phyloP scores from a whole-genome alignment of 2,888 invertebrate genomes.

The Leptothorax acervorum region DNA sequence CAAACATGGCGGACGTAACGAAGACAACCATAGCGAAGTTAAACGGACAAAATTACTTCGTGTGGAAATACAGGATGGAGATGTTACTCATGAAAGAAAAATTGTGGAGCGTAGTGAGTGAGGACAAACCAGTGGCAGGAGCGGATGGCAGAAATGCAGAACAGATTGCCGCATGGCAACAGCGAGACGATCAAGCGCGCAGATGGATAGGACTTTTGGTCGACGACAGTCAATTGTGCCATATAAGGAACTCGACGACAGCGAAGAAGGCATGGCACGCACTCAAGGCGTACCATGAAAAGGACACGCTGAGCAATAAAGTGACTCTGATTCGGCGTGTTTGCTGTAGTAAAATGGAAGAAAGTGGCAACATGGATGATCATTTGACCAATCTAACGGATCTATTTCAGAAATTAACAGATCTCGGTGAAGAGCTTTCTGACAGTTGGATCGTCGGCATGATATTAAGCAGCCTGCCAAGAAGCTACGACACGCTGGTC shows the following conservation, averaged over 20 bases:
- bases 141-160: not conserved
- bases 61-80: not conserved
- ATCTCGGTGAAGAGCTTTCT: not conserved
- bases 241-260: not conserved
- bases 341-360: not conserved
- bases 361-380: not conserved
- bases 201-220: slow-evolving; percentile 5
- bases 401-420: not conserved
- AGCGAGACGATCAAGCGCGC: not conserved
- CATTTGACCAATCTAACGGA: not conserved
- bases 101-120: slow-evolving; percentile 1
- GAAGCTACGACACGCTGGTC: not conserved
- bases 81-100: slow-evolving; percentile 5
- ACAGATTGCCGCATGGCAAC: not conserved
- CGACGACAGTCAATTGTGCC: not conserved
- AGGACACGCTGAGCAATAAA: too few species aligned
- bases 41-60: slow-evolving; percentile 1
- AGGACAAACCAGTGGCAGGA: not conserved
- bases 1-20: not conserved
- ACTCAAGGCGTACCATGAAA: not conserved
- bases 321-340: slow-evolving; percentile 1
- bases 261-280: not conserved
- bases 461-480: not conserved
- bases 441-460: not conserved
- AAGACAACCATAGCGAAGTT: not conserved